These are phyloP conservation scores for Trichechus manatus DNA, from an alignment of 2,113 vertebrate genomes.

Conservation along the genomic window DNA sequence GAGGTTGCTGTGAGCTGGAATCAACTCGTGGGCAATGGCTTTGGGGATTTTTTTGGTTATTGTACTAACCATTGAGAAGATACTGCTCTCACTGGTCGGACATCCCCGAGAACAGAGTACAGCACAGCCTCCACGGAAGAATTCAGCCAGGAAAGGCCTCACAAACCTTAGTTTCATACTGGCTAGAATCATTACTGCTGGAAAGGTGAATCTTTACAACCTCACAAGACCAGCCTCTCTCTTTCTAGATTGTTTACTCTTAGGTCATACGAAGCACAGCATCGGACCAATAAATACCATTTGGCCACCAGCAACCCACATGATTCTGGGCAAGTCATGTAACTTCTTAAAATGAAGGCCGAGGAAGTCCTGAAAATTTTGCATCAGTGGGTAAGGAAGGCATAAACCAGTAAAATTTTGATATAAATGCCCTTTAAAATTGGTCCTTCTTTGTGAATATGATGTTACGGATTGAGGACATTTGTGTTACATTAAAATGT, in stretches of 20 bases:
- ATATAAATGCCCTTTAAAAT: background rate
- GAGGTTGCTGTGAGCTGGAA: background rate
- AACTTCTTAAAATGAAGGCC: background rate
- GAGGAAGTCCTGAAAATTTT: background rate
- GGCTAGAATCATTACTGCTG: background rate
- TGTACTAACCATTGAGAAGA: background rate
- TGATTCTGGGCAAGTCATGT: background rate
- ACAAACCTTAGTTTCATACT: background rate
- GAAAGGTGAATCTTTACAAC: background rate
- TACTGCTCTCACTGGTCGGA: background rate
- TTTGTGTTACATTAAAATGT: background rate
- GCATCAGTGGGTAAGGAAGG: background rate
- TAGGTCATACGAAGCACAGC: background rate
- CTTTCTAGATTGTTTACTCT: background rate
- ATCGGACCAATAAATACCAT: background rate
- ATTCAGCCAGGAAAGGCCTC: background rate
- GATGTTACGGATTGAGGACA: background rate
- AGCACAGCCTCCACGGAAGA: accelerated
- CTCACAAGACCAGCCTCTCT: background rate
- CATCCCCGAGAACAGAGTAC: background rate
- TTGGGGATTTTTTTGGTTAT: background rate
- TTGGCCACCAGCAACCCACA: background rate
- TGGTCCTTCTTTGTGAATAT: background rate
- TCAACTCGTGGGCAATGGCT: background rate
- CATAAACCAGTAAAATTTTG: background rate